Evolutionary conservation across 2,888 invertebrate species (phyloP).

Genomic region (Sepioteuthis lessoniana): DNA sequence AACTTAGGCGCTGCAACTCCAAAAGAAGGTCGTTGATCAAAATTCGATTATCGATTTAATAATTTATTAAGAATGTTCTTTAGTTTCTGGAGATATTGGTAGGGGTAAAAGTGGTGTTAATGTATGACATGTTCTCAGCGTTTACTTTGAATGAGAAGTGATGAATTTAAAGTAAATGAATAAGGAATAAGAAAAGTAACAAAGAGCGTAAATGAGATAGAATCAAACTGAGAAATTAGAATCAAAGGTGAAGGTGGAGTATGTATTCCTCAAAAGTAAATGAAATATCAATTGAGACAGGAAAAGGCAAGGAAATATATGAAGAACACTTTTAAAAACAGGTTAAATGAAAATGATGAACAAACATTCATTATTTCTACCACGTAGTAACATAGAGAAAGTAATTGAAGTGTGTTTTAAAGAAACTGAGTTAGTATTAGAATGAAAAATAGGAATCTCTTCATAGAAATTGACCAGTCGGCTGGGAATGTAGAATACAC

Average conservation of each 20-base stretch:
- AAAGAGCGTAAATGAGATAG: not conserved
- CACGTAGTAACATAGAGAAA: no score
- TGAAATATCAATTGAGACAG: not conserved
- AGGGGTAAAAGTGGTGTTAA: not conserved
- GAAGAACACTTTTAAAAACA: no score
- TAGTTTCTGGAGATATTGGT: not conserved
- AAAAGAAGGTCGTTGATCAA: not conserved
- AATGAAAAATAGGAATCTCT: no score
- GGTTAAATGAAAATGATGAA: no score
- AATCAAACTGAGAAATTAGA: not conserved
- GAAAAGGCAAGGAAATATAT: not conserved
- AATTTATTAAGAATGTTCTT: not conserved
- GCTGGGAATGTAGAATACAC: no score
- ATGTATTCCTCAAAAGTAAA: not conserved
- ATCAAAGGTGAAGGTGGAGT: not conserved
- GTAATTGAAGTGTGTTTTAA: no score
- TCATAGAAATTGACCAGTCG: no score
- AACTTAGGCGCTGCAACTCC: not conserved
- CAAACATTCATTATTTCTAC: no score
- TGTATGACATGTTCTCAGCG: not conserved
- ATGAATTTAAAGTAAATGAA: not conserved
- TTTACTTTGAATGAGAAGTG: not conserved
- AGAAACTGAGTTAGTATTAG: no score
- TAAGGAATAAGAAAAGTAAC: not conserved
- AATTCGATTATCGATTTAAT: slow-evolving; percentile 11